Conservation (phyloP, 2,113 vertebrate genomes). For the Pygoscelis antarcticus region DNA sequence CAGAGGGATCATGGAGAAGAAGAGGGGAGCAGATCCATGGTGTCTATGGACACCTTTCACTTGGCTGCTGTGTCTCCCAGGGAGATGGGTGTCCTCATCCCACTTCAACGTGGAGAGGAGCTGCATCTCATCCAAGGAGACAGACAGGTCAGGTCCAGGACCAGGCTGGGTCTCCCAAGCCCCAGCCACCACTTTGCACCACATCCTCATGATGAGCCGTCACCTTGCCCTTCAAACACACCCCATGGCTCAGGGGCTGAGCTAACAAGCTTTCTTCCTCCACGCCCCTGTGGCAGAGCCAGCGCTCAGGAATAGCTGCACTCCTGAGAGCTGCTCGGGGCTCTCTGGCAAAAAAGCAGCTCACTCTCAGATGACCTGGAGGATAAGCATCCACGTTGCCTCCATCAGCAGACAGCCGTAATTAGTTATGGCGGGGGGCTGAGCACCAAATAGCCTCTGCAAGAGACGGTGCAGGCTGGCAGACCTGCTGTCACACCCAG, state of each 20-base stretch:
- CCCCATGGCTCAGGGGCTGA: rapidly evolving
- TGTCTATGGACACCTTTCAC: background rate
- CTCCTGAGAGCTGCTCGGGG: background rate
- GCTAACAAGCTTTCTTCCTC: background rate
- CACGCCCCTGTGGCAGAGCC: background rate
- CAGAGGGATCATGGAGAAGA: background rate
- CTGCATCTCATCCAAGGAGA: background rate
- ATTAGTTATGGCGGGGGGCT: background rate
- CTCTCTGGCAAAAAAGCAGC: background rate
- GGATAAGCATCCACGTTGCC: background rate
- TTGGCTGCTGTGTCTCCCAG: background rate
- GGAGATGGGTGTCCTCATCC: background rate
- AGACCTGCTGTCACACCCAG: background rate
- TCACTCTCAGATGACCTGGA: background rate
- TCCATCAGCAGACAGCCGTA: background rate
- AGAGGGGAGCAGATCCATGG: background rate
- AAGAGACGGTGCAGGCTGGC: background rate
- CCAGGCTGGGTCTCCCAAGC: background rate
- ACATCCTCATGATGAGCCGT: rapidly evolving
- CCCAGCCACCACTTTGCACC: background rate
- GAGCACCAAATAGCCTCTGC: background rate
- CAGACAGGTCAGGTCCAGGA: background rate
- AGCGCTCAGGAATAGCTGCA: background rate
- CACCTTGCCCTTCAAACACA: background rate
- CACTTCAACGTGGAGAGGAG: background rate